These are phyloP conservation scores for Melanostoma scalare DNA, from an alignment of 2,888 invertebrate species.

Conservation along the genomic window DNA sequence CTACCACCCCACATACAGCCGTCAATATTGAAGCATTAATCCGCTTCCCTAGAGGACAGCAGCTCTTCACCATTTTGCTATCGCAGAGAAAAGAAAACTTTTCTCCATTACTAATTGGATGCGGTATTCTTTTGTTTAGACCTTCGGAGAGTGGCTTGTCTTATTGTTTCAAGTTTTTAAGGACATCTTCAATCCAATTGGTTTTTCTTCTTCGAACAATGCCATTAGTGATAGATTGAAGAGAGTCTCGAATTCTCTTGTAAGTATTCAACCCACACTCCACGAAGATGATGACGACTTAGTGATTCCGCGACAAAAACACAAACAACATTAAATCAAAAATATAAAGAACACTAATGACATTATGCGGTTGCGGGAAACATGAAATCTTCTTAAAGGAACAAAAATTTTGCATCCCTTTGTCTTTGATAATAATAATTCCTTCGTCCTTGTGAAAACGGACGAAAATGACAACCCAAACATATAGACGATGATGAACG, in stretches of 20 bases:
- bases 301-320: slow-evolving; percentile 54
- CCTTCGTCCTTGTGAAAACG: slow-evolving; percentile 32
- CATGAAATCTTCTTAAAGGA: slow-evolving; percentile 60
- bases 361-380: slow-evolving; percentile 52
- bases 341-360: slow-evolving; percentile 67
- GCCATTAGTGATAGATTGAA: slow-evolving; percentile 43
- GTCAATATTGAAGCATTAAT: slow-evolving; percentile 69
- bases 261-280: slow-evolving; percentile 4
- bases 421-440: slow-evolving; percentile 42
- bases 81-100: slow-evolving; percentile 15
- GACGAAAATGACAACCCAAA: slow-evolving; percentile 5
- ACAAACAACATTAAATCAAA: slow-evolving; percentile 61
- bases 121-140: slow-evolving; percentile 51
- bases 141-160: slow-evolving; percentile 34
- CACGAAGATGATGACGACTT: not conserved
- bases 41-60: slow-evolving; percentile 57
- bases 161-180: slow-evolving; percentile 22
- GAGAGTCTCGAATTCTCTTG: slow-evolving; percentile 1
- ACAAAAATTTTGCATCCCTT: slow-evolving; percentile 63
- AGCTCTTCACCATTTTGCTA: slow-evolving; percentile 3
- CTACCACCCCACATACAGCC: slow-evolving; percentile 30
- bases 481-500: slow-evolving; percentile 46
- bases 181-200: slow-evolving; percentile 56
- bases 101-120: slow-evolving; percentile 65
- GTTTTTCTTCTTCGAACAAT: slow-evolving; percentile 32